These are phyloP conservation scores for Mantis religiosa DNA, from an alignment of 2,888 invertebrate genomes.

Conservation along the genomic window DNA sequence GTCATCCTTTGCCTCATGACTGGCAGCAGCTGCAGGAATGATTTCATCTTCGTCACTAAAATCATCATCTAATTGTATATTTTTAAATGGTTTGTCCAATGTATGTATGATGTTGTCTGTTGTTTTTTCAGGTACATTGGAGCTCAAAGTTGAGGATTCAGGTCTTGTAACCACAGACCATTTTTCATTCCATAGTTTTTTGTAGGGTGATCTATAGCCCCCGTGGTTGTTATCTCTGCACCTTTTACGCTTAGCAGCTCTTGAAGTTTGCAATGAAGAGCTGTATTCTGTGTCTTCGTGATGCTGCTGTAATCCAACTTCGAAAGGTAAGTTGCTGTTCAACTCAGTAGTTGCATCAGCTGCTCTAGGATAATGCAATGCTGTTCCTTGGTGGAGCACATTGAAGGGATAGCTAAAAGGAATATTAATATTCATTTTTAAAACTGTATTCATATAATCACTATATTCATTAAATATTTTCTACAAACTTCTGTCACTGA, in stretches of 20 bases:
- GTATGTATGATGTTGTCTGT: background rate
- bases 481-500: no score
- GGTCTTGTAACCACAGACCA: background rate
- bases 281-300: background rate
- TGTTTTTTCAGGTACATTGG: background rate
- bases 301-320: background rate
- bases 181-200: background rate
- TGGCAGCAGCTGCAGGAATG: background rate
- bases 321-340: background rate
- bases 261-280: background rate
- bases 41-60: background rate
- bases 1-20: background rate
- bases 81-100: background rate
- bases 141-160: background rate
- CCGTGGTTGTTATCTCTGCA: background rate
- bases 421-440: background rate
- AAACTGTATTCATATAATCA: background rate
- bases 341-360: background rate
- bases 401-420: background rate
- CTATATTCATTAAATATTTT: no score
- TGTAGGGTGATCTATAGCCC: background rate
- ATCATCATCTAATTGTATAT: background rate
- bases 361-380: background rate
- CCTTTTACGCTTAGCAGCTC: background rate
- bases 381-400: background rate